Conservation (phyloP, 2,888 invertebrate species). For the Eledone cirrhosa region DNA sequence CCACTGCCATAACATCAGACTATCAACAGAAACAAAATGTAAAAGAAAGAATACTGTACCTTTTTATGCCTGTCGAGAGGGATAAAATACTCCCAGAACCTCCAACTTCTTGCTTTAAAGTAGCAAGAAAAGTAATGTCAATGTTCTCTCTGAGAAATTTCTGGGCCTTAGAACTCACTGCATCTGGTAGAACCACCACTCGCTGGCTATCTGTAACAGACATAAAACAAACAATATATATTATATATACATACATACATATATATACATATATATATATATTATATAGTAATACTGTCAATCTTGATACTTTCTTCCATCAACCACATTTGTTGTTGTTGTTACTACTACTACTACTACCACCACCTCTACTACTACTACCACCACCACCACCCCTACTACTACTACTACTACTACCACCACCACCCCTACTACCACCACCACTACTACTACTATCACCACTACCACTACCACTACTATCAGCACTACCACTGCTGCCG, state of each 20-base stretch:
- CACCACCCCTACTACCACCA: too few relatives aligned
- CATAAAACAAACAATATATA: too few relatives aligned
- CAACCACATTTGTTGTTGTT: constrained; percentile 22
- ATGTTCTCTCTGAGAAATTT: constrained; percentile 48
- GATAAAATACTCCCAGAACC: constrained; percentile 57
- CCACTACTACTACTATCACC: constrained; percentile 32
- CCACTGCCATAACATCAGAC: too few relatives aligned
- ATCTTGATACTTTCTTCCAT: not conserved
- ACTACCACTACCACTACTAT: constrained; percentile 33
- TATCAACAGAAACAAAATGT: too few relatives aligned
- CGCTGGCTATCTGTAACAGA: constrained; percentile 46
- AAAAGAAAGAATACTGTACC: constrained; percentile 37
- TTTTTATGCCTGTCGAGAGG: constrained; percentile 49
- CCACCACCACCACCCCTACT: too few relatives aligned
- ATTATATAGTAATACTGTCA: too few relatives aligned
- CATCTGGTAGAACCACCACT: constrained; percentile 49
- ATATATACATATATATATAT: too few relatives aligned
- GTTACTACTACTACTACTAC: constrained; percentile 27
- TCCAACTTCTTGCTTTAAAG: constrained; percentile 53
- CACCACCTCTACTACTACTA: constrained; percentile 32
- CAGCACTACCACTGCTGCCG: too few relatives aligned
- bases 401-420: too few relatives aligned
- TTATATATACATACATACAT: too few relatives aligned
- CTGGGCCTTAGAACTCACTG: constrained; percentile 44
- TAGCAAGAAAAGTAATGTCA: constrained; percentile 56